A percentile compares a stretch with the other conserved stretches of the same genome.
These are phyloP conservation scores for Theonella swinhoei DNA, from an alignment of 37 sponge, comb jelly and placozoan species.

Conservation along the genomic window DNA sequence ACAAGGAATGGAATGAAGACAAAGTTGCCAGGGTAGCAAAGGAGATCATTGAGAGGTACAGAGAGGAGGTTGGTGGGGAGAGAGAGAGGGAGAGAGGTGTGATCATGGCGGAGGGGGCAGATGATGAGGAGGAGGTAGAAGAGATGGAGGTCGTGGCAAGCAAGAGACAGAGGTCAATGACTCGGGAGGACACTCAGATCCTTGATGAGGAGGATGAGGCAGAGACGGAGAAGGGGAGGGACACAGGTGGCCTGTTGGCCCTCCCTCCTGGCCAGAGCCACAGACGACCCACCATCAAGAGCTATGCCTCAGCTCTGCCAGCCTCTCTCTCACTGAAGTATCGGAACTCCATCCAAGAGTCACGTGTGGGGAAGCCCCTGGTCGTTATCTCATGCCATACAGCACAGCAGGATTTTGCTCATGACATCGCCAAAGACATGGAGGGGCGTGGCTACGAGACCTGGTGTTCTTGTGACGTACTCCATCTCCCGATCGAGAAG, in stretches of 20 bases:
- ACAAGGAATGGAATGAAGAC: not conserved
- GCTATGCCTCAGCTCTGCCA: constrained; percentile 43
- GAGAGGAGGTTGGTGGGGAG: not conserved
- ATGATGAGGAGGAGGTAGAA: not conserved
- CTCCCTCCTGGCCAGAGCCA: not conserved
- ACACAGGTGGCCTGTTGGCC: not conserved
- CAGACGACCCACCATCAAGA: constrained; percentile 35
- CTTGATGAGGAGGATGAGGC: not conserved
- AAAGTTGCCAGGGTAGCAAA: not conserved
- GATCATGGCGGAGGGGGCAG: not conserved
- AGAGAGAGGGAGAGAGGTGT: not conserved
- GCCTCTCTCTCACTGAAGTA: constrained; percentile 4
- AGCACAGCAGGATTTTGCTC: constrained; percentile 35
- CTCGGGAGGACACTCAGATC: not conserved
- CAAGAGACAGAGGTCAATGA: not conserved
- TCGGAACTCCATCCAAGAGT: constrained; percentile 39
- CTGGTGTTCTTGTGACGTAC: constrained; percentile 34
- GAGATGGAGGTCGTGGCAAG: not conserved
- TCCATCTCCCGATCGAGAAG: not conserved
- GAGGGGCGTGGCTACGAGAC: constrained; percentile 51
- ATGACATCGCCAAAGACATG: constrained; percentile 14
- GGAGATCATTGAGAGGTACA: not conserved
- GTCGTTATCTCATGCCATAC: constrained; percentile 50
- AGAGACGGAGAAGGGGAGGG: not conserved
- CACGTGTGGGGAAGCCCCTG: constrained; percentile 62